A percentile compares a stretch with the other conserved stretches of the same genome.
Conservation (phyloP, 2,113 vertebrate species). For the Laticauda laticaudata region DNA sequence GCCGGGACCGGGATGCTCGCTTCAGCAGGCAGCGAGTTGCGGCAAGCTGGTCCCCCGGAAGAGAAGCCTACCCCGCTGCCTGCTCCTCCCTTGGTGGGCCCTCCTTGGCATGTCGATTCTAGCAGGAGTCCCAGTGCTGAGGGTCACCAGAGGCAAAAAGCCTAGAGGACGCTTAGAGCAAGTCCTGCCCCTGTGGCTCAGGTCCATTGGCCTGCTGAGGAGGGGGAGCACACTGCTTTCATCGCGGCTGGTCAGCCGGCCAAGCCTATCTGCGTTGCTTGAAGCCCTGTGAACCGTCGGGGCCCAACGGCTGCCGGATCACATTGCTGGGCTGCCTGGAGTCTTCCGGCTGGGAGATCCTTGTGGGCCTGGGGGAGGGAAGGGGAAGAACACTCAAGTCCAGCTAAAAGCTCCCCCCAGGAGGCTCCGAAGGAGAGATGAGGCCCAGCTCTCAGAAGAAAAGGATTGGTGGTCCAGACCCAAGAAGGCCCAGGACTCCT, state of each 20-base stretch:
- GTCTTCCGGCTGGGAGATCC: conserved; percentile 86
- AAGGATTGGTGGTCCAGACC: no score
- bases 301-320: conserved; percentile 88
- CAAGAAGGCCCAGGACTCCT: background rate
- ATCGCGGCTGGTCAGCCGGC: conserved; percentile 47
- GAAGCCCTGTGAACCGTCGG: conserved; percentile 93
- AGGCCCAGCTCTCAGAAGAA: no score
- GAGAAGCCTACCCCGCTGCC: conserved; percentile 13
- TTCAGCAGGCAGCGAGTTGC: conserved; percentile 54
- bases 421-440: background rate
- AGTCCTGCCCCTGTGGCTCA: conserved; percentile 71
- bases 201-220: conserved; percentile 68
- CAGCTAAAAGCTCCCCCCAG: background rate
- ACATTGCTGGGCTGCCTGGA: conserved; percentile 84
- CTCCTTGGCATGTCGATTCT: conserved; percentile 65
- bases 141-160: conserved; percentile 90
- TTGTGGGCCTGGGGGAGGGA: conserved; percentile 74
- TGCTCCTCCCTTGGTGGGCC: conserved; percentile 52
- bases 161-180: conserved; percentile 78
- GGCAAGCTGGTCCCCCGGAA: background rate
- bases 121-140: conserved; percentile 77
- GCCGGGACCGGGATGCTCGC: conserved; percentile 60
- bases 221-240: conserved; percentile 51
- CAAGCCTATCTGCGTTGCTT: conserved; percentile 90
- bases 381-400: background rate